Percentiles rank a stretch among this genome's conserved stretches.
Evolutionary conservation across 2,113 vertebrate genomes (phyloP).

Genomic region (Nicator chloris): DNA sequence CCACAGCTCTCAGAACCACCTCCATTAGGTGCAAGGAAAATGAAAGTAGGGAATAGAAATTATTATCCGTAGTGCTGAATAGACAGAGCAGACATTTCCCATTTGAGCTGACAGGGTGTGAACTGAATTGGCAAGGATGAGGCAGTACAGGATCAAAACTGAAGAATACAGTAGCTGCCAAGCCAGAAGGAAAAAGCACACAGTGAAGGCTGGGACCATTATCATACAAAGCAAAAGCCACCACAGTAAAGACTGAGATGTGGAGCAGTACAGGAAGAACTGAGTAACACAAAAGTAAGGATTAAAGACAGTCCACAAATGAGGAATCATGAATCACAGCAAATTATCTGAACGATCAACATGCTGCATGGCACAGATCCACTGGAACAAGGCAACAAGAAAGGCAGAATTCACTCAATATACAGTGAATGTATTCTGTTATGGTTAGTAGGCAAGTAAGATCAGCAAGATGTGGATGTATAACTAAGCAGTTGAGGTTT

Average conservation of each 20-base stretch:
- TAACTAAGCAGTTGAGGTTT: background rate
- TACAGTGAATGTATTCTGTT: background rate
- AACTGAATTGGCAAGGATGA: background rate
- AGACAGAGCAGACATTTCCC: background rate
- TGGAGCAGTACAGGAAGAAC: background rate
- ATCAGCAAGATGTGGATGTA: background rate
- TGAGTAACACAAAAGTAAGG: background rate
- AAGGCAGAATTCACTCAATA: background rate
- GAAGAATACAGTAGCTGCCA: background rate
- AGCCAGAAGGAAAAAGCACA: background rate
- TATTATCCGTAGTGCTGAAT: background rate
- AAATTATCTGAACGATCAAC: background rate
- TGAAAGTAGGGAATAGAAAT: background rate
- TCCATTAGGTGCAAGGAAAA: background rate
- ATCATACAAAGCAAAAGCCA: background rate
- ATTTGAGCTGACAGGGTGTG: background rate
- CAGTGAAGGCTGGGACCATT: background rate
- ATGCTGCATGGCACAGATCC: background rate
- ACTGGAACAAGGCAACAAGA: background rate
- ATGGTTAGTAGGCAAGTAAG: background rate
- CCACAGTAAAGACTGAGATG: background rate
- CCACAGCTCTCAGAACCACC: background rate
- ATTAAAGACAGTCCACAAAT: background rate
- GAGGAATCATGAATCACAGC: background rate
- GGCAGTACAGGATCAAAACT: background rate